phyloP scores from a whole-genome alignment of 2,113 vertebrate species.

The Paracanthobrama guichenoti region DNA sequence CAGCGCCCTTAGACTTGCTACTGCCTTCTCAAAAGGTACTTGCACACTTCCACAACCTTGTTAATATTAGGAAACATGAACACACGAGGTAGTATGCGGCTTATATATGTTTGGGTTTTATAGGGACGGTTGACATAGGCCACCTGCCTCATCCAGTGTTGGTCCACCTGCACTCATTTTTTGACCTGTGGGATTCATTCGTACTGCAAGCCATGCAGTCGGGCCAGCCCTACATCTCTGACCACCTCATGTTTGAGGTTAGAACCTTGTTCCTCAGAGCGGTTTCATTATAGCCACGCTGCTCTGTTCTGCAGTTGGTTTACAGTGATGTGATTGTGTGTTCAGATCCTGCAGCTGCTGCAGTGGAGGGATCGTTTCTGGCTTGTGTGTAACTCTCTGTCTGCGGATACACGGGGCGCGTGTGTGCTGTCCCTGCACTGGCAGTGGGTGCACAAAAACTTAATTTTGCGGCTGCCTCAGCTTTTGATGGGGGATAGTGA shows the following conservation, averaged over 20 bases:
- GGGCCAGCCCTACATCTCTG: slow-evolving; percentile 81
- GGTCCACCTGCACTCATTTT: slow-evolving; percentile 88
- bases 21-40: slow-evolving; percentile 91
- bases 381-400: slow-evolving; percentile 78
- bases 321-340: neutral
- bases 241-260: slow-evolving; percentile 80
- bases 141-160: slow-evolving; percentile 87
- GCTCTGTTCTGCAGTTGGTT: slow-evolving; percentile 6
- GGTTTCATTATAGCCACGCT: neutral
- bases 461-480: slow-evolving; percentile 80
- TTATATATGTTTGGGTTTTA: neutral
- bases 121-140: slow-evolving; percentile 85
- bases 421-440: slow-evolving; percentile 91
- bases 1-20: slow-evolving; percentile 83
- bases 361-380: slow-evolving; percentile 92
- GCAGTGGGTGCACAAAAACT: slow-evolving; percentile 94
- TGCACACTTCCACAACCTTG: neutral
- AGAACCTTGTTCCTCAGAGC: neutral
- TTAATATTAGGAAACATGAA: neutral
- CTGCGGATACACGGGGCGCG: slow-evolving; percentile 80
- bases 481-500: slow-evolving; percentile 79
- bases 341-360: slow-evolving; percentile 73
- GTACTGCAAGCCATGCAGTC: slow-evolving; percentile 81
- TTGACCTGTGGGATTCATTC: slow-evolving; percentile 86
- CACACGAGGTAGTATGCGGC: neutral